Evolutionary conservation across 2,888 invertebrate species (phyloP), one percentile per base, ranked within the genome.

Genomic region (Pseudoips prasinana): DNA sequence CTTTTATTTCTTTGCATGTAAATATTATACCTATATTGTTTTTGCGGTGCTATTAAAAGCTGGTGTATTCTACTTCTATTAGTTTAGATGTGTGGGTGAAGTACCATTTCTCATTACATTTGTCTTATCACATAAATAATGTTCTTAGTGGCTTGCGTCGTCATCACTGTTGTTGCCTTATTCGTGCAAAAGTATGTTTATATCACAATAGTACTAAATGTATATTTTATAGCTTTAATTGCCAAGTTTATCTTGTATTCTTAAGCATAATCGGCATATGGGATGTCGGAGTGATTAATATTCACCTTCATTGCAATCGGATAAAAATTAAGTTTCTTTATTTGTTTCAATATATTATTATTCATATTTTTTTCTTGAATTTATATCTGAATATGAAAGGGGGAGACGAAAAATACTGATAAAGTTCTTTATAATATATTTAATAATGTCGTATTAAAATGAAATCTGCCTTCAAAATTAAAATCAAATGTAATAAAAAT

Each of bases 1-100:
- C 37, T 29, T 9, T 25, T 6, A 10, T n/a, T 17, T 30, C 8
- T 31, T n/a, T 36, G 54, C 48, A 56, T 55, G 53, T 18, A 23
- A 31, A 26, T 28, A 36, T 29, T 28, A 35, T 30, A 24, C 31
- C 24, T 30, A 14, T 11, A 33, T 33, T 37, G 6, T 24, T 27
- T 37, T 43, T 43, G 29, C 32, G 36, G 25, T 34, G 25, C 3
- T 20, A 5, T 20, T n/a, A 14, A 14, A 14, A 5, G 14, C 2
- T 20, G 7, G 4, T 20, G 30, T 36, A 14, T 25, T 32, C 17
- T 27, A 19, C 30, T 28, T 35, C 26, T 33, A 23, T 44, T 8
- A 17, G 39, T 33, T 34, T 8, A 3, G 28, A 31, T 36, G 17
- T 22, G 26, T 31, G 20, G 19, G 25, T 22, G 24, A 36, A 10